Base-by-base conservation (phyloP, 2,888 invertebrate genomes). In the Melanotus villosus region DNA sequence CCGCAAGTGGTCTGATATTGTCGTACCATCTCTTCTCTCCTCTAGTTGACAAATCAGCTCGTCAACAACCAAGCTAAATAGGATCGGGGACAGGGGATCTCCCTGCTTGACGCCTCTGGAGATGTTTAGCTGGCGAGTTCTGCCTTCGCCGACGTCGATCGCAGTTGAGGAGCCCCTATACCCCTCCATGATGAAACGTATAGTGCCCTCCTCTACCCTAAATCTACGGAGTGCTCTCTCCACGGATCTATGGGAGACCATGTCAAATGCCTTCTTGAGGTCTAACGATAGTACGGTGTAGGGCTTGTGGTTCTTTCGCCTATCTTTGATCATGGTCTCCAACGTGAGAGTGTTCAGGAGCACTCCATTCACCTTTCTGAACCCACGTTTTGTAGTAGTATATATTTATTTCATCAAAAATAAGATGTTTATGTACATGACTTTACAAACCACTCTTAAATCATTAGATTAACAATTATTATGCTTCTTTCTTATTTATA, bases 91-190 rank as follows among this genome's bases (percentile, higher is more conserved):
- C 10, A 68, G 52, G n/a, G 68, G 68, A 21, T 68, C 68, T 6
- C 68, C 64, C 23, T 68, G 68, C 19, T 68, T 62, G 2, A 68
- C 68, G 1, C 68, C 68, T 12, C 64, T 47, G 12, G 9, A 14
- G 26, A 68, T 36, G 4, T 12, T 1, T 1, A 59, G 12, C 1
- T 14, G 6, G 18, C 2, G 14, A 3, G 26, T 43, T 4, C 10
- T 14, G 7, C 1, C 1, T 4, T 6, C 14, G 1, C 41, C 41
- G 4, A 36, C 12, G 3, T 5, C 12, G n/a, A 58, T 9, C 0
- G 2, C 10, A 16, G 59, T 59, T 1, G 4, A 9, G 26, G 45
- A 14, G 30, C 7, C 19, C 23, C 23, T 21, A 12, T 47, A 47
- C 5, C 47, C 47, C n/a, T 21, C n/a, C 19, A 47, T 19, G 2